phyloP scores from a whole-genome alignment of 1,140 invertebrate genomes.

The Caerostris extrusa region DNA sequence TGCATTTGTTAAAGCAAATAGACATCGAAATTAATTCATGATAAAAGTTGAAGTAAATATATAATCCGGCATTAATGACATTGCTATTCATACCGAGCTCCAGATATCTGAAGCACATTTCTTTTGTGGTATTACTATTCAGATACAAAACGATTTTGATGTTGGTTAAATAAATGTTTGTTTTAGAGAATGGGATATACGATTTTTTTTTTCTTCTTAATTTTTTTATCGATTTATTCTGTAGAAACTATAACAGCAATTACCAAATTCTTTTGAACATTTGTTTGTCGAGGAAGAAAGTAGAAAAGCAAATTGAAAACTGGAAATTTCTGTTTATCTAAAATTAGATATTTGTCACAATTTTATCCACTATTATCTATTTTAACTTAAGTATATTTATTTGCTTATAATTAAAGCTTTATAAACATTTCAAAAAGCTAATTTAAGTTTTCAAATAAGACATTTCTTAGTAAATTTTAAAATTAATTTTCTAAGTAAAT shows the following conservation, averaged over 20 bases:
- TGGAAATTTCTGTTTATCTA: background rate
- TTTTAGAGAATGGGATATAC: conserved; percentile 14
- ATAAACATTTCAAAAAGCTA: no score
- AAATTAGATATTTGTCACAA: background rate
- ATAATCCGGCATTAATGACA: conserved; percentile 13
- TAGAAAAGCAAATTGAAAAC: background rate
- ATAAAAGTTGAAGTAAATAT: conserved; percentile 23
- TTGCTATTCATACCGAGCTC: background rate
- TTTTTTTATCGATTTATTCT: background rate
- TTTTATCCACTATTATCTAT: background rate
- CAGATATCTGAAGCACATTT: background rate
- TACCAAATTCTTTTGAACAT: background rate
- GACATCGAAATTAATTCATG: conserved; percentile 19
- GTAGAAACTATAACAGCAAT: background rate
- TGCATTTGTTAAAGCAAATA: conserved; percentile 40
- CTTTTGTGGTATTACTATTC: conserved; percentile 26
- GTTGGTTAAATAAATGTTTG: conserved; percentile 41
- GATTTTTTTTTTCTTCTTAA: background rate
- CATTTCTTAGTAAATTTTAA: no score
- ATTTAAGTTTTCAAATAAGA: no score
- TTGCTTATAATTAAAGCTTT: no score
- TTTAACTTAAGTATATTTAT: no score
- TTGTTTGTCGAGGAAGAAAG: background rate
- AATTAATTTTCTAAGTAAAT: no score
- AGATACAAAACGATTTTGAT: conserved; percentile 11